phyloP scores from a whole-genome alignment of 2,888 invertebrate species.

The Spicauda simplicius region DNA sequence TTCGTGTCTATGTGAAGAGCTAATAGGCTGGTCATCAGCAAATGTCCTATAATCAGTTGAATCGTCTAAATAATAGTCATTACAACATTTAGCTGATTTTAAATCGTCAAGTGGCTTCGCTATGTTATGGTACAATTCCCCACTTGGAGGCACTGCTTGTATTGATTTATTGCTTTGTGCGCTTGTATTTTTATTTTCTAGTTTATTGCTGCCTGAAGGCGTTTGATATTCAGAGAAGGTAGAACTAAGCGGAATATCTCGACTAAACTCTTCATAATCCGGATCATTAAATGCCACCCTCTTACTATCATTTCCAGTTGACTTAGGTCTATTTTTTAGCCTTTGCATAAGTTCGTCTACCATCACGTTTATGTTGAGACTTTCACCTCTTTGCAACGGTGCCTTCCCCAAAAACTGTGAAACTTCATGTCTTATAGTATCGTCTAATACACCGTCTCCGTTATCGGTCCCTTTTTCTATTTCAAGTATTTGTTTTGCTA shows the following conservation, averaged over 20 bases:
- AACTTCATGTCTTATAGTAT: conserved; percentile 52
- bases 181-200: not conserved
- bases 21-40: conserved; percentile 22
- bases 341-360: conserved; percentile 53
- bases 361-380: conserved; percentile 53
- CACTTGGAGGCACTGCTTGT: conserved; percentile 24
- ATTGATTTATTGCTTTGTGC: conserved; percentile 14
- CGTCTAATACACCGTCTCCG: conserved; percentile 44
- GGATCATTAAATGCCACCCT: conserved; percentile 38
- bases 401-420: conserved; percentile 52
- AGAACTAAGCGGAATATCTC: conserved; percentile 45
- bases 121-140: conserved; percentile 7
- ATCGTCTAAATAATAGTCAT: not conserved
- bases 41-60: conserved; percentile 11
- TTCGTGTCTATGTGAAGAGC: conserved; percentile 28
- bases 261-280: conserved; percentile 48
- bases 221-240: conserved; percentile 29
- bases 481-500: conserved; percentile 59
- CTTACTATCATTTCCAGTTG: conserved; percentile 25
- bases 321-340: conserved; percentile 46
- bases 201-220: not conserved
- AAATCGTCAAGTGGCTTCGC: conserved; percentile 13
- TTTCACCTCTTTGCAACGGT: conserved; percentile 45
- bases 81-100: not conserved
- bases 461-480: conserved; percentile 48